Evolutionary conservation across 2,797 vertebrate genomes (phyloP), one percentile per base, ranked within the genome.

Genomic region (Sebastes vulpes): DNA sequence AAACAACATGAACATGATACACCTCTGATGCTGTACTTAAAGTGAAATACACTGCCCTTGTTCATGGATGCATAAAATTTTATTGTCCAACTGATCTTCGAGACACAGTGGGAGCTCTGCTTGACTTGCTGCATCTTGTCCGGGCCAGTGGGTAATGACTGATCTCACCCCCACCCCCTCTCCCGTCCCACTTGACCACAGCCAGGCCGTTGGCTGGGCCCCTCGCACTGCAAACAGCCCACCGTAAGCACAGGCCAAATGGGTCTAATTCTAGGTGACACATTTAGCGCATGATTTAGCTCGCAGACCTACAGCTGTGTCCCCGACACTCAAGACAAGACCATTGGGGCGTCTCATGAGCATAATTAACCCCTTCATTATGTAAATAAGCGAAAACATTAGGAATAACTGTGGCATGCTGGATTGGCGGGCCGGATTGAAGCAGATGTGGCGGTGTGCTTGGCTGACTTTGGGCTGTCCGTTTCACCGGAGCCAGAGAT

Each of bases 301-400:
- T 96, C 77, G 89, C 95, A 96, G 96, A 96, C 92, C 71, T 91
- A 91, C 95, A 96, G 94, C 92, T 96, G 95, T 95, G 95, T 95
- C 95, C 95, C 82, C 82, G 90, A 95, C 93, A 92, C 93, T 95
- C 95, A 94, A 94, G 95, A 95, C 93, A 95, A 94, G 90, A 92
- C 81, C 9, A 79, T 59, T 73, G 95, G 94, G 95, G 94, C 86
- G 56, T 91, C 92, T 91, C 90, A 85, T 85, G 77, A 95, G 90
- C 95, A 94, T 96, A 96, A 96, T 96, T 95, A 95, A 95, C 92
- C 95, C 93, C 83, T 95, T 96, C 93, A 94, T 96, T 96, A 95
- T 94, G 94, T 92, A 95, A 95, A 96, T 95, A 95, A 93, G 94
- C 77, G 46, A 92, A 90, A 95, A 88, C 89, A 92, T 91, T 90